A percentile compares a stretch with the other conserved stretches of the same genome.
phyloP scores from a whole-genome alignment of 2,113 vertebrate genomes.

The Mobula birostris region DNA sequence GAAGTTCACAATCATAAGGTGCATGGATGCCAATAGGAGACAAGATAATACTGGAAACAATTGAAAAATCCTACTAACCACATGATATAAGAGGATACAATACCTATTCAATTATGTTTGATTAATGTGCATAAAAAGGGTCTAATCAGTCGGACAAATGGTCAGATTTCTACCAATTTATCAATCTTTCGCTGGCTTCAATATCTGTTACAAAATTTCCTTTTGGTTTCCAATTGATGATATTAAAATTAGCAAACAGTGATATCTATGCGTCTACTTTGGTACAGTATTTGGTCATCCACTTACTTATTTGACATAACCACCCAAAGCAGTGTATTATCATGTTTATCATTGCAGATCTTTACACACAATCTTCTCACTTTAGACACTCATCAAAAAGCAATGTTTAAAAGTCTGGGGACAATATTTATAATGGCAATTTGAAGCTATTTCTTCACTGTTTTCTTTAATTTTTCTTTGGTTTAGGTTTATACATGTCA shows the following conservation, averaged over 20 bases:
- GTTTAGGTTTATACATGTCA: background rate
- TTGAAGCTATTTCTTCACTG: background rate
- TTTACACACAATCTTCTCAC: too few relatives aligned
- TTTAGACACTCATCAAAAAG: background rate
- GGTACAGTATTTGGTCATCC: background rate
- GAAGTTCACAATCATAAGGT: slow-evolving; percentile 61
- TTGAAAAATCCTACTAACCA: background rate
- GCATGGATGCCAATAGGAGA: slow-evolving; percentile 59
- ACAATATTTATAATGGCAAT: background rate
- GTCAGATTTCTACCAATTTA: background rate
- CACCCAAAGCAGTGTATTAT: background rate
- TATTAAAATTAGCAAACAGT: background rate
- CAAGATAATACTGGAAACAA: slow-evolving; percentile 24
- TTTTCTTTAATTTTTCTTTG: background rate
- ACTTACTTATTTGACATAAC: background rate
- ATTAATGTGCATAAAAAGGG: background rate
- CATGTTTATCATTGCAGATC: too few relatives aligned
- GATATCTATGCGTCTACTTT: background rate
- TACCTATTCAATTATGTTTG: background rate
- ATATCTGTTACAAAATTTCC: background rate
- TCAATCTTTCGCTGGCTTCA: background rate
- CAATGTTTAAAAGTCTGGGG: background rate
- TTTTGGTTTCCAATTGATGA: background rate
- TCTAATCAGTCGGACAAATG: background rate
- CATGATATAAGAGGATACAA: background rate